Conservation (phyloP, 2,797 vertebrate species). For the Odontamblyopus lacepedii region DNA sequence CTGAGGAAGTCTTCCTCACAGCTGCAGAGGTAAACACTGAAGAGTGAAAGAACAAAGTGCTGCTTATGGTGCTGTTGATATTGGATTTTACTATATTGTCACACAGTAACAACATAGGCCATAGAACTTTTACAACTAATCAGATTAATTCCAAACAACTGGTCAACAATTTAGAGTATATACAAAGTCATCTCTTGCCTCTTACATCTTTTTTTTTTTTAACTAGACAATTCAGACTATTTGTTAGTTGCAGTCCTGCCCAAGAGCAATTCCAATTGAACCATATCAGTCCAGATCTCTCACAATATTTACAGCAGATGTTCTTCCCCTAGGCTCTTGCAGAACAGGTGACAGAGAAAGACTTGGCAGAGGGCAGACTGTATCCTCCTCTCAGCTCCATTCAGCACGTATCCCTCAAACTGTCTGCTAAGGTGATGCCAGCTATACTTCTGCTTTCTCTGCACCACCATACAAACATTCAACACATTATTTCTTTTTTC, state of each 20-base stretch:
- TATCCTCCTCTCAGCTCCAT: slow-evolving; percentile 92
- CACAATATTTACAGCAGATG: not conserved
- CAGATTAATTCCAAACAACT: not conserved
- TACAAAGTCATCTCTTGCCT: not conserved
- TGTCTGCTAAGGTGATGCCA: slow-evolving; percentile 87
- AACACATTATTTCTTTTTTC: slow-evolving; percentile 18
- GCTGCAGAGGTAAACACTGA: slow-evolving; percentile 87
- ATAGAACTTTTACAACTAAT: not conserved
- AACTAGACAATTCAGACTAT: not conserved
- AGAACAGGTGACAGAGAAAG: slow-evolving; percentile 86
- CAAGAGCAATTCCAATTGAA: not conserved
- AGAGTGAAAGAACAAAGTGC: not conserved
- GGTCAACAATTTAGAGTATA: not conserved
- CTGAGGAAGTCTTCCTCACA: slow-evolving; percentile 86
- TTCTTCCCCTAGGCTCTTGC: slow-evolving; percentile 82
- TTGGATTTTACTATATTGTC: not conserved
- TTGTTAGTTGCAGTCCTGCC: not conserved
- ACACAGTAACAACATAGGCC: no score
- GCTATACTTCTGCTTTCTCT: not conserved
- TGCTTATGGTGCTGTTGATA: not conserved
- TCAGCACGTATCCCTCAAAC: slow-evolving; percentile 85
- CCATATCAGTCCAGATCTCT: not conserved
- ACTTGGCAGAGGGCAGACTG: slow-evolving; percentile 91
- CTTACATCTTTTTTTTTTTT: no score
- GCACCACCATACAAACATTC: not conserved